Evolutionary conservation across 2,113 vertebrate species (phyloP).

Genomic region (Mus pahari): DNA sequence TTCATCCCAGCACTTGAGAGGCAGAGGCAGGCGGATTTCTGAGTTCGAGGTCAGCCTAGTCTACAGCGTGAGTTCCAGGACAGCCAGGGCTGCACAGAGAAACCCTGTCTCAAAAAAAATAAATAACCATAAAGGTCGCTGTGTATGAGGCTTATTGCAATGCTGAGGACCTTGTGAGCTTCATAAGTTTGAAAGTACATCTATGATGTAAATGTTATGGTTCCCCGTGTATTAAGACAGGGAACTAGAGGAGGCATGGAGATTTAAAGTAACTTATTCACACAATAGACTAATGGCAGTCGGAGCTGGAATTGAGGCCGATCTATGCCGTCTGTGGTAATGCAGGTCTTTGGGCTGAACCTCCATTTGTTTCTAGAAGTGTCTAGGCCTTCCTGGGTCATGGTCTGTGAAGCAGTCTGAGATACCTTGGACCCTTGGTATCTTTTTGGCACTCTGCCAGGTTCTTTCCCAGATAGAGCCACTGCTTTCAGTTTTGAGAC

Average conservation of each 20-base stretch:
- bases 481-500: slow-evolving; percentile 74
- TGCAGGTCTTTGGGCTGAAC: neutral
- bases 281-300: neutral
- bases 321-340: neutral
- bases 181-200: neutral
- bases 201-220: neutral
- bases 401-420: neutral
- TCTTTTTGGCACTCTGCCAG: slow-evolving; percentile 34
- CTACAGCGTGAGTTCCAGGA: too few species aligned
- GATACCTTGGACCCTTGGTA: neutral
- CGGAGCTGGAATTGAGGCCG: neutral
- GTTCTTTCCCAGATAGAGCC: slow-evolving; percentile 45
- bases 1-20: too few species aligned
- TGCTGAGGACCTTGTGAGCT: neutral
- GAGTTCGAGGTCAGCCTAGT: too few species aligned
- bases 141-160: neutral
- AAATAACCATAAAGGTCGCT: neutral
- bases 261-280: neutral
- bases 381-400: neutral
- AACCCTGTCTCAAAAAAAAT: too few species aligned
- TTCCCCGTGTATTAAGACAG: neutral
- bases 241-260: neutral
- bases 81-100: too few species aligned
- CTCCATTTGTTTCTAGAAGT: neutral
- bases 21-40: too few species aligned